A percentile compares a stretch with the other conserved stretches of the same genome.
Conservation (phyloP, 1,140 invertebrate genomes). For the Papilio helenus region DNA sequence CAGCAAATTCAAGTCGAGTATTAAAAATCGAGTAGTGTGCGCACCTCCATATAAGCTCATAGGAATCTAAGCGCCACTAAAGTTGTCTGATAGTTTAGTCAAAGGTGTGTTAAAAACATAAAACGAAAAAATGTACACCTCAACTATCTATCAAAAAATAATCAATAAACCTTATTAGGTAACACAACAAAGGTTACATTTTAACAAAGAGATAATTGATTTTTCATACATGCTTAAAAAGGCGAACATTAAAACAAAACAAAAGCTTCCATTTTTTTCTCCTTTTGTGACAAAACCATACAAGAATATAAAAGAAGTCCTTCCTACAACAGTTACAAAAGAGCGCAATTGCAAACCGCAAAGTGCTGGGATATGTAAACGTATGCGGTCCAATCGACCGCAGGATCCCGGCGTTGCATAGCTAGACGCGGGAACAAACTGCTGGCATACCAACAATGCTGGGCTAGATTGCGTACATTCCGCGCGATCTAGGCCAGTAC, state of each 20-base stretch:
- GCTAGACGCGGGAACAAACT: constrained; percentile 49
- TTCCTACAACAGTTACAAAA: constrained; percentile 29
- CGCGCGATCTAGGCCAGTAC: constrained; percentile 67
- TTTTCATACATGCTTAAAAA: neutral
- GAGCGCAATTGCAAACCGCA: constrained; percentile 39
- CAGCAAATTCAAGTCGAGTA: too few relatives aligned
- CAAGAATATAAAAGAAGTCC: constrained; percentile 23
- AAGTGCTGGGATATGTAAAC: constrained; percentile 38
- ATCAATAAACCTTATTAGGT: too few relatives aligned
- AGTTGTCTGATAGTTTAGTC: too few relatives aligned
- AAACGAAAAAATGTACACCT: too few relatives aligned
- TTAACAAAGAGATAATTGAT: neutral
- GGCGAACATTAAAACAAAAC: neutral
- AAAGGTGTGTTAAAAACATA: too few relatives aligned
- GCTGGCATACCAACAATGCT: constrained; percentile 68
- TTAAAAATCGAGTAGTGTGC: too few relatives aligned
- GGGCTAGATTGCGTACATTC: constrained; percentile 76
- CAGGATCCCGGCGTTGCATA: constrained; percentile 55
- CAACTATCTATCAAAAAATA: too few relatives aligned
- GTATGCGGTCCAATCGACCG: constrained; percentile 48
- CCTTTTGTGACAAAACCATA: constrained; percentile 20
- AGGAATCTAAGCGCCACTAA: too few relatives aligned
- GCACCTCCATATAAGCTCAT: too few relatives aligned
- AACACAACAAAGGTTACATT: too few relatives aligned
- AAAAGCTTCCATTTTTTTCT: constrained; percentile 6